A percentile compares a stretch with the other conserved stretches of the same genome.
Evolutionary conservation across 1,140 invertebrate species (phyloP).

Genomic region (Aphelinus certus): DNA sequence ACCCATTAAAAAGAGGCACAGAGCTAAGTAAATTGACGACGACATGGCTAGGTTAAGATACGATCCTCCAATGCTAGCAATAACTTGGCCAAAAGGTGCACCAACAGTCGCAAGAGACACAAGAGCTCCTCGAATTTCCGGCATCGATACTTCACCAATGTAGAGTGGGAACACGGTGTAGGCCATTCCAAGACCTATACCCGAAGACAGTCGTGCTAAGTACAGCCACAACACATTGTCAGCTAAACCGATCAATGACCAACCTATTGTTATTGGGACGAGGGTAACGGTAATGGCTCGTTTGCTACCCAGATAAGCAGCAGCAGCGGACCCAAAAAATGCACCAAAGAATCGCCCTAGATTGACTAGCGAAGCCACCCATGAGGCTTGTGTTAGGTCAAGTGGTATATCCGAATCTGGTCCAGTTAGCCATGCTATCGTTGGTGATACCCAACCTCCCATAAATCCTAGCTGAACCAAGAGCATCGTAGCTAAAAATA

Average conservation of each 20-base stretch:
- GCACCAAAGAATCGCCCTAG: conserved; percentile 60
- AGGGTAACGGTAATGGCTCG: conserved; percentile 69
- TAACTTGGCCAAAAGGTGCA: conserved; percentile 71
- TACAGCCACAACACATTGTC: conserved; percentile 67
- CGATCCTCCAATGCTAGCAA: conserved; percentile 74
- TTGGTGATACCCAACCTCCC: conserved; percentile 69
- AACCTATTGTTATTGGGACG: conserved; percentile 71
- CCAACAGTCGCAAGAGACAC: conserved; percentile 50
- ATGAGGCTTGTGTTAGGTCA: conserved; percentile 70
- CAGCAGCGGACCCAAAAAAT: conserved; percentile 49
- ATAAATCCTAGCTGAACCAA: conserved; percentile 50
- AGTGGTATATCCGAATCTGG: conserved; percentile 65
- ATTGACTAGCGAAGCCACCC: conserved; percentile 66
- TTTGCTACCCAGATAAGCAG: conserved; percentile 73
- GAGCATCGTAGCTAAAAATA: conserved; percentile 50
- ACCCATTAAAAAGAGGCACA: conserved; percentile 78
- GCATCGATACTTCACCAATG: conserved; percentile 71
- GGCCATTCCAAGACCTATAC: conserved; percentile 73
- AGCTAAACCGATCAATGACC: conserved; percentile 68
- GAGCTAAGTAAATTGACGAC: conserved; percentile 69
- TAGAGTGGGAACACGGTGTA: conserved; percentile 75
- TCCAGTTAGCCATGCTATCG: conserved; percentile 63
- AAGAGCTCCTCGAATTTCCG: conserved; percentile 72
- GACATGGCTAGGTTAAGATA: conserved; percentile 69
- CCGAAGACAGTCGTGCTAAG: conserved; percentile 66